Percentiles rank a stretch among this genome's conserved stretches.
These are phyloP conservation scores for Acanthurus tractus DNA, from an alignment of 2,797 vertebrate genomes.

Conservation along the genomic window DNA sequence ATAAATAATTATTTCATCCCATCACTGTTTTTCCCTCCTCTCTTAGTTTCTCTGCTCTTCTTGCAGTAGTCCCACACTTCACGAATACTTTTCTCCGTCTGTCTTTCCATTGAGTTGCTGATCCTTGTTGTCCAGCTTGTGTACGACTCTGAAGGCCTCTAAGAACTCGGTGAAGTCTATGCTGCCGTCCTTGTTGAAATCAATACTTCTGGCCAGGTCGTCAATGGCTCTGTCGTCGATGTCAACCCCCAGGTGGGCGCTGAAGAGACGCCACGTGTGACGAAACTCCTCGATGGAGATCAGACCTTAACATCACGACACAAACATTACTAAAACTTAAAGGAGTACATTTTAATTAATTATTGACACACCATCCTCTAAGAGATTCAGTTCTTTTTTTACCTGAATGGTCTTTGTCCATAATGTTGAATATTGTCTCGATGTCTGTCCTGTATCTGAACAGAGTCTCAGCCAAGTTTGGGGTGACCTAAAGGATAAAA, in stretches of 20 bases:
- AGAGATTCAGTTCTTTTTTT: slow-evolving; percentile 13
- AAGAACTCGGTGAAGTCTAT: slow-evolving; percentile 98
- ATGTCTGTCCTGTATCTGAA: slow-evolving; percentile 94
- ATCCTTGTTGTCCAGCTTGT: slow-evolving; percentile 89
- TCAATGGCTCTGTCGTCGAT: slow-evolving; percentile 87
- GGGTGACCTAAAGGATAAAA: slow-evolving; percentile 84
- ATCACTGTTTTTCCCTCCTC: neutral
- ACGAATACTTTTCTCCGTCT: slow-evolving; percentile 23
- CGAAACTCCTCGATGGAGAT: slow-evolving; percentile 96
- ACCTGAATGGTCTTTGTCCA: slow-evolving; percentile 97
- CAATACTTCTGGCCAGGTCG: slow-evolving; percentile 91
- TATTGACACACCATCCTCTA: neutral
- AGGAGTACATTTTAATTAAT: neutral
- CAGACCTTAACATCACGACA: slow-evolving; percentile 83
- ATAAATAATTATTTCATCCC: neutral
- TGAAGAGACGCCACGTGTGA: slow-evolving; percentile 94
- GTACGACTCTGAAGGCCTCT: slow-evolving; percentile 94
- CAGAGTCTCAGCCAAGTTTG: slow-evolving; percentile 90
- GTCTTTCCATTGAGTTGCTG: slow-evolving; percentile 69
- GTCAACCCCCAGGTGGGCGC: slow-evolving; percentile 87
- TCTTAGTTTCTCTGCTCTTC: neutral
- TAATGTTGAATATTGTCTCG: slow-evolving; percentile 95
- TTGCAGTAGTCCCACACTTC: neutral
- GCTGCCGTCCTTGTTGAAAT: slow-evolving; percentile 96
- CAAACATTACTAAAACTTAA: neutral